Base-by-base conservation (phyloP, 1,140 invertebrate genomes). In the Pseudomyrmex flavicornis region DNA sequence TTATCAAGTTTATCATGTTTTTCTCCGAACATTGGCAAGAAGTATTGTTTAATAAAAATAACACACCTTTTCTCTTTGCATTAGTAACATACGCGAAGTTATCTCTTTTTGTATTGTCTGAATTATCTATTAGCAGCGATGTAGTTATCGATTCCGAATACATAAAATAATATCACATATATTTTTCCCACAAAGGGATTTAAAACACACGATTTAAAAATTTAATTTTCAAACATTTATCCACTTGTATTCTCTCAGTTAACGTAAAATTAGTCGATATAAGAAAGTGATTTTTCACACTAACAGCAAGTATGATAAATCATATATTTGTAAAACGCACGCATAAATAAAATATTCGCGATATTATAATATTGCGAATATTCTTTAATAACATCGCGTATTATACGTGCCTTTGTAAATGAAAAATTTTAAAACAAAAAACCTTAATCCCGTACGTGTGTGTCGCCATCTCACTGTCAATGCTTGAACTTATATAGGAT, bases 401-500 rank as follows among this genome's bases (percentile, higher is more conserved):
- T 35, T 35, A 7, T 35, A 35, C 5, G 0, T 44, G 10, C 20
- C 12, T 72, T 9, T 17, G 54, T 13, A 26, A 80, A 61, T 20
- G 66, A 35, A 35, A 35, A 35, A 35, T 35, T 35, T 35, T 35
- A 0, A 35, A 35, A 35, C 35, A 44, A 80, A 61, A 70, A 70
- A 61, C 59, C 54, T 70, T 72, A 80, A 80, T 80, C 76, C 56
- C 44, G 12, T 26, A 80, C n/a, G 50, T 80, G 22, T n/a, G 56
- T 80, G 76, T 12, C 46, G 76, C 76, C 76, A 80, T 80, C 76
- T 80, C 76, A 72, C 66, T 59, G 8, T 50, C 76, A 48, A 9
- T 61, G 76, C 76, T 48, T 9, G 76, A 80, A 80, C 76, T 70
- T 80, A 26, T 20, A 80, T 17, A 72, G 76, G 44, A 59, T 80